Conservation (phyloP, 2,888 invertebrate species). For the Synergus laeviventris region DNA sequence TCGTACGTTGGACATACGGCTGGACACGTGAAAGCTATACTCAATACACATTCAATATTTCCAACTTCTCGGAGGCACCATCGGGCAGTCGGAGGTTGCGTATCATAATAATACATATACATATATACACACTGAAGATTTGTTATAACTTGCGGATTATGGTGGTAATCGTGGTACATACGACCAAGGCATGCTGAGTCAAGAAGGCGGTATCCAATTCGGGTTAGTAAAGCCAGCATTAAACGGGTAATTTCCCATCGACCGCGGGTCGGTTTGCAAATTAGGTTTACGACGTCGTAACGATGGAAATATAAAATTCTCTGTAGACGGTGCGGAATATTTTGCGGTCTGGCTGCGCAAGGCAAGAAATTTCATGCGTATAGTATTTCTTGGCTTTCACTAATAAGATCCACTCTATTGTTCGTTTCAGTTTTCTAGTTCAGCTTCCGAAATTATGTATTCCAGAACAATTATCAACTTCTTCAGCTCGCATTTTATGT, state of each 20-base stretch:
- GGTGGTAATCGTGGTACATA: conserved; percentile 42
- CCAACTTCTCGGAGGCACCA: neutral
- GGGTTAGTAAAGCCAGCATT: conserved; percentile 58
- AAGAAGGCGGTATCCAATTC: conserved; percentile 53
- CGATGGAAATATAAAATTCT: conserved; percentile 54
- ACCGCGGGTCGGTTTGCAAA: conserved; percentile 50
- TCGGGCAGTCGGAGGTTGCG: conserved; percentile 51
- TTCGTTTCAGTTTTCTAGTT: too few species aligned
- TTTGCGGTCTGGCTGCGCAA: conserved; percentile 26
- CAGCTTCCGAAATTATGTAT: too few species aligned
- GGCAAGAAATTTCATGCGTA: conserved; percentile 15
- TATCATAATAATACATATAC: conserved; percentile 55
- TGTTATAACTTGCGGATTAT: conserved; percentile 52
- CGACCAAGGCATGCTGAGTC: conserved; percentile 40
- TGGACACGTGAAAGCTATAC: neutral
- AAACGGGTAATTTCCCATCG: conserved; percentile 56
- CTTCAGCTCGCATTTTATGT: too few species aligned
- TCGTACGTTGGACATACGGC: neutral
- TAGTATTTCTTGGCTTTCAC: too few species aligned
- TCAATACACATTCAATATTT: conserved; percentile 22
- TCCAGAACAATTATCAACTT: too few species aligned
- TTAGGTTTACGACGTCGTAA: conserved; percentile 56
- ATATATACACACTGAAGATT: conserved; percentile 49
- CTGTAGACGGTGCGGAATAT: conserved; percentile 41
- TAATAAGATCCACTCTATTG: too few species aligned